phyloP scores from a whole-genome alignment of 37 sponge, comb jelly and placozoan genomes.

The Lycopodina hypogea region DNA sequence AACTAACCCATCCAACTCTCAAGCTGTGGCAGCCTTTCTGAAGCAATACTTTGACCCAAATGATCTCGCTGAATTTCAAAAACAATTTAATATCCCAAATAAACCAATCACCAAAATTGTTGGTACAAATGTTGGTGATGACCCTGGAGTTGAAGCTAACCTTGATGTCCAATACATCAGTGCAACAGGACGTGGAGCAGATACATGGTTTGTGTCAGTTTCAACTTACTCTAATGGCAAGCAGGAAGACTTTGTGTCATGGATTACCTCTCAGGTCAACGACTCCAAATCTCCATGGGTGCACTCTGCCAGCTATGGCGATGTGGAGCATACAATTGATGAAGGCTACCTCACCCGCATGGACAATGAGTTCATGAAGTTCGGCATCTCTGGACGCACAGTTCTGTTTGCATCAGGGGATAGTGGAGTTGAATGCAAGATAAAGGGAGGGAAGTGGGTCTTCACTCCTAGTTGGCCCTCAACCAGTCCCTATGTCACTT shows the following conservation, averaged over 20 bases:
- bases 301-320: constrained; percentile 89
- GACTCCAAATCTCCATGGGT: constrained; percentile 73
- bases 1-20: constrained; percentile 61
- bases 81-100: constrained; percentile 47
- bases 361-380: constrained; percentile 87
- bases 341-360: constrained; percentile 57
- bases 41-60: constrained; percentile 76
- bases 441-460: neutral
- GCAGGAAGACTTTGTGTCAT: constrained; percentile 90
- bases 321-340: constrained; percentile 58
- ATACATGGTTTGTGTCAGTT: constrained; percentile 74
- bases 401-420: constrained; percentile 88
- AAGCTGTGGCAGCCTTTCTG: constrained; percentile 87
- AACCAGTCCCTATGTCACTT: constrained; percentile 80
- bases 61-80: constrained; percentile 78
- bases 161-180: constrained; percentile 93
- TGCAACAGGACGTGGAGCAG: constrained; percentile 59
- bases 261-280: constrained; percentile 77
- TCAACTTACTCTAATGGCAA: constrained; percentile 56
- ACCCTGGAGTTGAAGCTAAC: constrained; percentile 79
- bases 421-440: constrained; percentile 55
- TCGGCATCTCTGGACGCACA: constrained; percentile 83
- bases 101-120: constrained; percentile 56
- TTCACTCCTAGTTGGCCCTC: constrained; percentile 82
- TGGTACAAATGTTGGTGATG: constrained; percentile 42